Base-by-base conservation (phyloP, 1,140 invertebrate species). In the Triops longicaudatus region DNA sequence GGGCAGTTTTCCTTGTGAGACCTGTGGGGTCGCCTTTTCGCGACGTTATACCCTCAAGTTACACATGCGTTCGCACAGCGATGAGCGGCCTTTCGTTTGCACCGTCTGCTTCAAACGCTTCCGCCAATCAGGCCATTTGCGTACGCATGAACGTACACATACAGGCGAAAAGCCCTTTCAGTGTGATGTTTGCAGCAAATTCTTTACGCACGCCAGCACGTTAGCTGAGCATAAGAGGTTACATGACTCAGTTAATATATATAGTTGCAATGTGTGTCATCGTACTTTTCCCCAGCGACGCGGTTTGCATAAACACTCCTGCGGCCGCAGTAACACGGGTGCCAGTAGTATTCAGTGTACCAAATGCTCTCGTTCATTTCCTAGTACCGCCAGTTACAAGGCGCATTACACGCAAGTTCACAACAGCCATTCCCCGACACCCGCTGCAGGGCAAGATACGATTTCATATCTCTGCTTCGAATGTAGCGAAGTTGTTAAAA, bases 91-190 rank as follows among this genome's bases (percentile, higher is more conserved):
- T 0, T 94, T 92, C 82, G 88, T 91, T 63, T 94, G 93, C 80
- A 91, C 93, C 81, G 89, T 93, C 12, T 96, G 94, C 82, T 84
- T 89, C 12, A 85, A 93, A 5, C 87, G 91, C 75, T 96, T 96
- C 85, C 50, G 50, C 50, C 50, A 63, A 63, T 63, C 50, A 63
- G 50, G 50, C 17, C 50, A 63, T 63, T 63, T 63, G 50, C 50
- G 50, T n/a, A 63, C 50, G 17, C 50, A 63, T 22, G 50, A 63
- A 63, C 50, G 50, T 14, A 63, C 17, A 6, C 50, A 63, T 63
- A 63, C 50, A 14, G 50, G 50, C 22, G 50, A 63, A 17, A 63
- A 63, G 50, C 50, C 50, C 6, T 63, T 63, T 22, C 50, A 63
- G 50, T 63, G 50, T 14, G 50, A 63, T 14, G 50, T 63, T 5